A percentile compares a stretch with the other conserved stretches of the same genome.
These are phyloP conservation scores for Scleropages formosus DNA, from an alignment of 2,797 vertebrate genomes.

Conservation along the genomic window DNA sequence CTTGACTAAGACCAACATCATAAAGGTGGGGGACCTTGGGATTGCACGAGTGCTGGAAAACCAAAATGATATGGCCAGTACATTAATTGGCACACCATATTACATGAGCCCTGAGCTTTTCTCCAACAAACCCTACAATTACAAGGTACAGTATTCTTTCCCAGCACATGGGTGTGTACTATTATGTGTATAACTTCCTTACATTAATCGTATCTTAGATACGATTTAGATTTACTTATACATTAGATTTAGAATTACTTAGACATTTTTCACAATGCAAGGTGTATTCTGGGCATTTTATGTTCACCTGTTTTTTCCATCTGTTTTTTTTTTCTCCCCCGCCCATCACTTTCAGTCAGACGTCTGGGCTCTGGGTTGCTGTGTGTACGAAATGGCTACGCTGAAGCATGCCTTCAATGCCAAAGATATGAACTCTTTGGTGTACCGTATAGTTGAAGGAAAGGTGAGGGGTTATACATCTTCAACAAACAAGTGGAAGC, in stretches of 20 bases:
- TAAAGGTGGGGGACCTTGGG: conserved; percentile 97
- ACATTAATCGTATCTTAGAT: neutral
- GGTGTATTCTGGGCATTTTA: neutral
- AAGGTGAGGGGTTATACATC: conserved; percentile 72
- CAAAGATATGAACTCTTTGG: conserved; percentile 97
- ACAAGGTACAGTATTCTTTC: conserved; percentile 75
- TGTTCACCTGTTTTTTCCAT: neutral
- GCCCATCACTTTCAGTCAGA: conserved; percentile 84
- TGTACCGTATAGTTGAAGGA: conserved; percentile 94
- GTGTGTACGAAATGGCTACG: conserved; percentile 95
- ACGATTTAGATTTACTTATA: too few species aligned
- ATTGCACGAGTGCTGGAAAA: conserved; percentile 92
- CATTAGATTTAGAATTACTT: too few species aligned
- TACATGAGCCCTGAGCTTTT: conserved; percentile 99
- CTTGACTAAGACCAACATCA: conserved; percentile 90
- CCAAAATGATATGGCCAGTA: conserved; percentile 95
- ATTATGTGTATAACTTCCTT: neutral
- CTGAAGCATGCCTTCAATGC: conserved; percentile 97
- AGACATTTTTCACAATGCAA: neutral
- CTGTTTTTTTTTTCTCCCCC: conserved; percentile 38
- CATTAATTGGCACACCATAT: conserved; percentile 94
- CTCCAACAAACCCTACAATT: conserved; percentile 93
- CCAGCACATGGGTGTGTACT: neutral
- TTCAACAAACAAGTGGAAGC: too few species aligned
- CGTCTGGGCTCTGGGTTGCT: conserved; percentile 96